Conservation (phyloP, 92 coral and sea anemone species). For the Porites divaricata region DNA sequence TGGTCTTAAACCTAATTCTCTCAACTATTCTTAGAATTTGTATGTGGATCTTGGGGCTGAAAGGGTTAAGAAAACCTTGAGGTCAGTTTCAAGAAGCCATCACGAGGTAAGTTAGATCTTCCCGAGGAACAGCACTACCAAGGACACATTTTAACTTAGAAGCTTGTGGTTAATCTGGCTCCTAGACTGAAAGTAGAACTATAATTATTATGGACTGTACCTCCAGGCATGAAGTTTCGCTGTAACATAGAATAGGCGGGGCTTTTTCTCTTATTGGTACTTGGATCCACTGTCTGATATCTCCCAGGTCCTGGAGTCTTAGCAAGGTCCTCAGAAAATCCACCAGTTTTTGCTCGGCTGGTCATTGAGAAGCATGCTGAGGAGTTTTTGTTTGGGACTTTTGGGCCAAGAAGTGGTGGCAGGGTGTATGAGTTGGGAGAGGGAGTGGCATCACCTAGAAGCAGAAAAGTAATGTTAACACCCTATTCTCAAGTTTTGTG, state of each 20-base stretch:
- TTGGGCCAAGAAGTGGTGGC: conserved; percentile 82
- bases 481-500: too few species aligned
- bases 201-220: conserved; percentile 12
- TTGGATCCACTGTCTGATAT: conserved; percentile 73
- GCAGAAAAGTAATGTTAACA: neutral
- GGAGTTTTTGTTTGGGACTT: conserved; percentile 83
- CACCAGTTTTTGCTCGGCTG: conserved; percentile 90
- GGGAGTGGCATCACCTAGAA: conserved; percentile 90
- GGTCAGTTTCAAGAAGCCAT: too few species aligned
- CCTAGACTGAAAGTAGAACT: too few species aligned
- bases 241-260: conserved; percentile 85
- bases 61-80: too few species aligned
- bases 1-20: too few species aligned
- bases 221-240: conserved; percentile 97
- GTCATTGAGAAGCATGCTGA: conserved; percentile 98
- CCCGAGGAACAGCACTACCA: too few species aligned
- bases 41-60: too few species aligned
- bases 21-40: too few species aligned
- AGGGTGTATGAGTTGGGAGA: conserved; percentile 89
- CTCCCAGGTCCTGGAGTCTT: conserved; percentile 97
- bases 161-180: too few species aligned
- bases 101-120: too few species aligned
- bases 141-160: too few species aligned
- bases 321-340: conserved; percentile 97
- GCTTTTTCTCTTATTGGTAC: conserved; percentile 67